Base-by-base conservation (phyloP, 2,888 invertebrate species). In the Noctua janthe region DNA sequence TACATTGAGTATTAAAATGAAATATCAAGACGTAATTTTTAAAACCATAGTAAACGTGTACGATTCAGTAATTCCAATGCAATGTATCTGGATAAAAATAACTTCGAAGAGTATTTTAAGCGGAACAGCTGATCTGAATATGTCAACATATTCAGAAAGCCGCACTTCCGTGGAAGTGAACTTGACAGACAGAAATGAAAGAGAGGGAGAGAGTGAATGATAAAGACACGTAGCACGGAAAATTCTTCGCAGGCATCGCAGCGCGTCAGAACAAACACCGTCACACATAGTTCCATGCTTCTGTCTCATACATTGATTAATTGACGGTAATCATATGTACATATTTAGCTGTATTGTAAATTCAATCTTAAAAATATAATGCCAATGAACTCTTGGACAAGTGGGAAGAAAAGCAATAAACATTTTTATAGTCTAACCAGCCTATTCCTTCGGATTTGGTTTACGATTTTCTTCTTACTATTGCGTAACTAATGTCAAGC, bases 321-420 rank as follows among this genome's bases (percentile, higher is more conserved):
- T 94, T 94, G 93, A 94, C 93, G 93, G 90, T 95, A 95, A 95
- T 96, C 91, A 91, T 94, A 95, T 95, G 95, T 94, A 95, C 94
- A 95, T 95, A 95, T 94, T 95, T 93, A 94, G 93, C 91, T 92
- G 93, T 94, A 95, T 95, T 95, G 94, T 95, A 94, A 94, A 95
- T 94, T 94, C 90, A 91, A 93, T 92, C 90, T 91, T 92, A 93
- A 94, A 95, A 94, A 94, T 94, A 95, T 94, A 94, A 92, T 94
- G 93, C 94, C 92, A 89, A 89, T 90, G 94, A 95, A 94, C 95
- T 93, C 90, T 84, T 86, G 91, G 91, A 91, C 91, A 94, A 95
- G 94, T 95, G 94, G 95, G 95, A 95, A 95, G 95, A 95, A 94
- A 95, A 94, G 95, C 92, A 91, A 96, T 96, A 96, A 95, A 95